Base-by-base conservation (phyloP, 2,888 invertebrate species). In the Callyntrura guangdongensis region DNA sequence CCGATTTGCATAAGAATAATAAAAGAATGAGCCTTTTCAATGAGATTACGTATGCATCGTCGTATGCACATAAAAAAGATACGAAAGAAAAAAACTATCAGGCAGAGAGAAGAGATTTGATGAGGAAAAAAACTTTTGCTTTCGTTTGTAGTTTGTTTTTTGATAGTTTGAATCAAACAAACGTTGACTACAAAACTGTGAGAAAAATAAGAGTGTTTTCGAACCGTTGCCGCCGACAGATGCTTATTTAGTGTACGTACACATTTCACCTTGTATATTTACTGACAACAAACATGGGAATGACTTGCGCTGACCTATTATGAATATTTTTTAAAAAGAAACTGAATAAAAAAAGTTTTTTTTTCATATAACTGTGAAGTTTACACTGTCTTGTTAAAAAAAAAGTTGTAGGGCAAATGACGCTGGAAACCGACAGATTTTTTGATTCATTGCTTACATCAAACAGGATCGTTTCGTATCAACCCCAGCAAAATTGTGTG, bases 1-100 rank as follows among this genome's bases (percentile, higher is more conserved):
- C 91, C 61, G 86, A 91, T 91, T 91, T 87, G 83, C 91, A 91
- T 91, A 86, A 91, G 86, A 91, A 90, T 90, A 90, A 77, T 81
- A 69, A 88, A 81, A 27, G 86, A 86, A 86, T 86, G 49, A 88
- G 82, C 56, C 59, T 61, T 88, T 83, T 89, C 89, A 89, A 89
- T 89, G 89, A 89, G 89, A 89, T 89, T 89, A 89, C 83, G 83
- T 89, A 89, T 84, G 69, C 89, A 84, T 84, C 69, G 36, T 45
- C 25, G 47, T 82, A 22, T 27, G 27, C 36, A 25, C 53, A 82
- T 22, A 82, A 89, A 89, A 84, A 45, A 77, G 72, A 89, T n/a
- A 89, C 74, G 59, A 59, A 88, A 74, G 49, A 22, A 69, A 88
- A 81, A 88, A 82, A 45, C 47, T 1, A 47, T 3, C 47, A 74